Conservation (phyloP, 2,113 vertebrate genomes). For the Anoplopoma fimbria region DNA sequence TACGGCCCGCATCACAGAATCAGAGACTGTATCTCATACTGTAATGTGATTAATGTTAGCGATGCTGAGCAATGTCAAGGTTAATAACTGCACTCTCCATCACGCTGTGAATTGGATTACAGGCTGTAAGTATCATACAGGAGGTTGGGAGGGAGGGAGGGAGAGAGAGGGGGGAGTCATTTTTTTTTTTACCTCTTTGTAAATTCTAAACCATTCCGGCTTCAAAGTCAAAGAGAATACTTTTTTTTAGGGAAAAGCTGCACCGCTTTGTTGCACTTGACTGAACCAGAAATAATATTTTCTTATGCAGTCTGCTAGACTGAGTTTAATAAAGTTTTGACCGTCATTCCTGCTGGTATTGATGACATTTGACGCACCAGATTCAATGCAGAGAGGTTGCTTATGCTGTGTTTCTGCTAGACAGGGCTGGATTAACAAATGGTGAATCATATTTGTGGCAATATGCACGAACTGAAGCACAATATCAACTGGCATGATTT, state of each 20-base stretch:
- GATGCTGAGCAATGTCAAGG: slow-evolving; percentile 41
- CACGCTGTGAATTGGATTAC: slow-evolving; percentile 34
- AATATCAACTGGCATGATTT: background rate
- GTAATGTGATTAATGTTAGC: slow-evolving; percentile 35
- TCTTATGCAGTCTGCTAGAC: background rate
- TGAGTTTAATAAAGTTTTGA: background rate
- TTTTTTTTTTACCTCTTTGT: slow-evolving; percentile 30
- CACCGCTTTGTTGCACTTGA: slow-evolving; percentile 17
- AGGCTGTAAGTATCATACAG: slow-evolving; percentile 30
- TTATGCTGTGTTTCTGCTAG: background rate
- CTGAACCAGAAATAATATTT: background rate
- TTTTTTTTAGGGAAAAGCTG: background rate
- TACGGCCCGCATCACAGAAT: slow-evolving; percentile 8
- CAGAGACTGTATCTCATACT: slow-evolving; percentile 10
- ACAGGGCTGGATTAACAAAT: background rate
- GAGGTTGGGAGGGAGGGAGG: background rate
- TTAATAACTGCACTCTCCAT: slow-evolving; percentile 44
- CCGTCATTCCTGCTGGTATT: background rate
- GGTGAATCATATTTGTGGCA: background rate
- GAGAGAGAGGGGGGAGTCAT: background rate
- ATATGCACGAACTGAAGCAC: background rate
- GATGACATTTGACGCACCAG: background rate
- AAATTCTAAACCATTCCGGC: slow-evolving; percentile 21
- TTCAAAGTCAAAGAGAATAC: slow-evolving; percentile 18
- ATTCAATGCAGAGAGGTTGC: background rate